phyloP scores from a whole-genome alignment of 1,140 invertebrate genomes.

The Armadillidium nasatum region DNA sequence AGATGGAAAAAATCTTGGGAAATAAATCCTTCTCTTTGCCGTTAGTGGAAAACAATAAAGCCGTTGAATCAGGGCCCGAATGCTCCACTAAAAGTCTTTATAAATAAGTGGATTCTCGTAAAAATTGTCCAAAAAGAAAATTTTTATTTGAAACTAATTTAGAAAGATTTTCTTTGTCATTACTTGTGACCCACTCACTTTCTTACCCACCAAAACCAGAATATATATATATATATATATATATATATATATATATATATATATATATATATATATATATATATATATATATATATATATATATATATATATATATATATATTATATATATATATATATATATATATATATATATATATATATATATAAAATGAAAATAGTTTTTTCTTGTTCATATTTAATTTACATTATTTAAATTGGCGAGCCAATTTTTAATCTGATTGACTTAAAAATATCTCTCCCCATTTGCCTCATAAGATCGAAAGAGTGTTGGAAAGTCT shows the following conservation, averaged over 20 bases:
- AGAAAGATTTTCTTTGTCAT: constrained; percentile 11
- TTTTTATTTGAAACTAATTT: constrained; percentile 14
- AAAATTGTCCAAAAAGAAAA: constrained; percentile 10
- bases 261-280: too few species aligned
- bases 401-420: too few species aligned
- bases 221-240: constrained; percentile 15
- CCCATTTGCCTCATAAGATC: too few species aligned
- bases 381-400: too few species aligned
- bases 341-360: too few species aligned
- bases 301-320: too few species aligned
- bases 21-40: constrained; percentile 3
- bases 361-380: too few species aligned
- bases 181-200: neutral
- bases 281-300: too few species aligned
- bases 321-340: too few species aligned
- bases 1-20: neutral
- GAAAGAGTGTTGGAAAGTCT: too few species aligned
- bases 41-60: constrained; percentile 8
- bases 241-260: constrained; percentile 7
- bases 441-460: too few species aligned
- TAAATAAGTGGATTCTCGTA: constrained; percentile 1
- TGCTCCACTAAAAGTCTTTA: constrained; percentile 10
- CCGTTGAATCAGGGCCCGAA: neutral
- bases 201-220: neutral
- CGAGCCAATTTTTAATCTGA: too few species aligned